Percentiles rank a stretch among this genome's conserved stretches.
phyloP scores from a whole-genome alignment of 2,888 invertebrate genomes.

The Pilophorus perplexus region DNA sequence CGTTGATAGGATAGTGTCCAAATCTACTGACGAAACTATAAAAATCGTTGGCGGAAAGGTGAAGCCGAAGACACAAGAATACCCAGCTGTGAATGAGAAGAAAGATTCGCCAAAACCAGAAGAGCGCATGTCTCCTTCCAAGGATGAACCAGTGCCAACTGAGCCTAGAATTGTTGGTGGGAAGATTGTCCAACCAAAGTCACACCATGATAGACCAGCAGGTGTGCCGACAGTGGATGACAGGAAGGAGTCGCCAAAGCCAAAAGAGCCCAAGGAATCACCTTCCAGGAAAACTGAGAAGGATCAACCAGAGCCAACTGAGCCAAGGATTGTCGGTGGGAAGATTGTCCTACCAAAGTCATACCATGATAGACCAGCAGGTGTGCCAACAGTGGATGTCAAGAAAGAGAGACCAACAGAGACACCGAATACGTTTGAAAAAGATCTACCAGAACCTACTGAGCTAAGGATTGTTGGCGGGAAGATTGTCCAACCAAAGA shows the following conservation, averaged over 20 bases:
- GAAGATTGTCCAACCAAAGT: constrained; percentile 40
- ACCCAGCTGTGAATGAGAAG: no score
- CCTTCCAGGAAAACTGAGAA: no score
- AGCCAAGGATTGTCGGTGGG: neutral
- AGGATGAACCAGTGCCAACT: no score
- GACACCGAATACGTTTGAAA: neutral
- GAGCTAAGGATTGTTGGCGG: constrained; percentile 19
- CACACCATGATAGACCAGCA: constrained; percentile 2
- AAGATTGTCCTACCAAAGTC: neutral
- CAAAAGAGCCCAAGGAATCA: neutral
- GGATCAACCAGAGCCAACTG: no score
- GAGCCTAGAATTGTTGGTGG: constrained; percentile 45
- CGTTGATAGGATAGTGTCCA: neutral
- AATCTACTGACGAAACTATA: neutral
- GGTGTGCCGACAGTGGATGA: neutral
- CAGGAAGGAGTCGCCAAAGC: neutral
- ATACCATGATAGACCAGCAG: neutral
- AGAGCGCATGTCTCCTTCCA: no score
- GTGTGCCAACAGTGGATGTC: neutral
- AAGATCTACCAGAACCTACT: no score
- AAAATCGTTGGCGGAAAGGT: neutral
- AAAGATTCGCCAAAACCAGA: no score
- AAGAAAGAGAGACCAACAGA: neutral
- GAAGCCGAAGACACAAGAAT: no score
- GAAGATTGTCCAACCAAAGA: constrained; percentile 31